These are phyloP conservation scores for Scaptomyza hsui DNA, from an alignment of 1,140 invertebrate species.

Conservation along the genomic window DNA sequence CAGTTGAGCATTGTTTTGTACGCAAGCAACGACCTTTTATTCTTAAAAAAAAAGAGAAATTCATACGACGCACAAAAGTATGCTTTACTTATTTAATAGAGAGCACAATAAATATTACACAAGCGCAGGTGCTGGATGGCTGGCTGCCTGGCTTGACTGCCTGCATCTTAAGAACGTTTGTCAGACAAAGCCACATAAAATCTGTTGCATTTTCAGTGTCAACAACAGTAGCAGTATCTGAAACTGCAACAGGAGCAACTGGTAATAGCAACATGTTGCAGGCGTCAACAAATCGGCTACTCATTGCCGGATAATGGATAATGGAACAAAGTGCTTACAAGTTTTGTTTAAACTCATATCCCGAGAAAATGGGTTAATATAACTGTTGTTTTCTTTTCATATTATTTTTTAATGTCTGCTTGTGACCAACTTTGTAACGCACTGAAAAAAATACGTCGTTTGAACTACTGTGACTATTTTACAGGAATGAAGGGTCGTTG, in stretches of 20 bases:
- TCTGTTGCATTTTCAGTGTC: conserved; percentile 49
- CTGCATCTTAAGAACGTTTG: conserved; percentile 30
- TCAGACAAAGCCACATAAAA: conserved; percentile 49
- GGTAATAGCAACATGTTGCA: conserved; percentile 41
- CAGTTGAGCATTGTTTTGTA: conserved; percentile 39
- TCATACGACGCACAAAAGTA: conserved; percentile 48
- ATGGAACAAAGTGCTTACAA: conserved; percentile 36
- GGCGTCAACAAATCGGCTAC: conserved; percentile 47
- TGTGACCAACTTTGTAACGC: too few species aligned
- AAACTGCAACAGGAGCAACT: conserved; percentile 18
- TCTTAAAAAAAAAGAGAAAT: conserved; percentile 24
- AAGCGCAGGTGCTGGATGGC: conserved; percentile 65
- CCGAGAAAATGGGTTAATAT: background rate
- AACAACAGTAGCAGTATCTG: conserved; percentile 26
- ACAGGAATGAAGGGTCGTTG: too few species aligned
- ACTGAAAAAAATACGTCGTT: too few species aligned
- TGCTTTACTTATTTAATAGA: conserved; percentile 68
- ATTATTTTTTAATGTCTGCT: background rate
- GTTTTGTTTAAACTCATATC: conserved; percentile 17
- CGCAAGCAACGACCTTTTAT: conserved; percentile 16
- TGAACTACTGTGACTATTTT: too few species aligned
- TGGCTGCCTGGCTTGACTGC: background rate
- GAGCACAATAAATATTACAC: conserved; percentile 79
- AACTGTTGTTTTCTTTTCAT: background rate
- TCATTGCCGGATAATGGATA: conserved; percentile 54